Evolutionary conservation across 2,888 invertebrate species (phyloP).

Genomic region (Nymphalis polychloros): DNA sequence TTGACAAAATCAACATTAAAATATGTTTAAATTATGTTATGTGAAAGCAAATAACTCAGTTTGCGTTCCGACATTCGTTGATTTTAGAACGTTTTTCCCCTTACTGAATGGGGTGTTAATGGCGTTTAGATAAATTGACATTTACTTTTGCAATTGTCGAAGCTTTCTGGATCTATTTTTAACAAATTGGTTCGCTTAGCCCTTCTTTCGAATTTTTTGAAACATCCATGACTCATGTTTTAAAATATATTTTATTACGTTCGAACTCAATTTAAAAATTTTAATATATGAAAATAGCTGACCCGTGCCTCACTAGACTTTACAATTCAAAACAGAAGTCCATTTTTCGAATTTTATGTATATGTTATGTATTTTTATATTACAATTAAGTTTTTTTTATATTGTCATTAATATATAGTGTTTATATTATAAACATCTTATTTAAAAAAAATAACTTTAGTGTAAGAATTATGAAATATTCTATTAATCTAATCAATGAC

Average conservation of each 20-base stretch:
- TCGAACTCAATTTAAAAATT: too few relatives aligned
- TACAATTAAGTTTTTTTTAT: too few relatives aligned
- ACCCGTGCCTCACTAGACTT: too few relatives aligned
- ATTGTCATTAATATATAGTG: too few relatives aligned
- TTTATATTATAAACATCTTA: too few relatives aligned
- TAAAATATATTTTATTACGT: not conserved
- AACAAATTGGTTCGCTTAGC: constrained; percentile 32
- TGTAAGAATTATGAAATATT: too few relatives aligned
- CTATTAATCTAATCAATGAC: too few relatives aligned
- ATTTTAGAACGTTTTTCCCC: constrained; percentile 30
- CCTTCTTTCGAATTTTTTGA: constrained; percentile 23
- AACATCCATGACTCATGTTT: constrained; percentile 23
- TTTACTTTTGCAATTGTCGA: constrained; percentile 33
- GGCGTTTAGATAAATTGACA: constrained; percentile 35
- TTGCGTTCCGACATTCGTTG: constrained; percentile 27
- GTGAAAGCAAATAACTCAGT: constrained; percentile 29
- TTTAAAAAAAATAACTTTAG: too few relatives aligned
- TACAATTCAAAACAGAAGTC: too few relatives aligned
- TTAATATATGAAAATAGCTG: too few relatives aligned
- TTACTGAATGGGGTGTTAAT: constrained; percentile 38
- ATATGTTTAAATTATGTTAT: constrained; percentile 20
- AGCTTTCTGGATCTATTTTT: constrained; percentile 33
- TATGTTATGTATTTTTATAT: too few relatives aligned
- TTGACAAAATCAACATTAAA: constrained; percentile 17
- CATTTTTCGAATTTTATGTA: too few relatives aligned